Evolutionary conservation across 2,797 vertebrate species (phyloP), one percentile per base, ranked within the genome.

Genomic region (Coregonus ussuriensis): DNA sequence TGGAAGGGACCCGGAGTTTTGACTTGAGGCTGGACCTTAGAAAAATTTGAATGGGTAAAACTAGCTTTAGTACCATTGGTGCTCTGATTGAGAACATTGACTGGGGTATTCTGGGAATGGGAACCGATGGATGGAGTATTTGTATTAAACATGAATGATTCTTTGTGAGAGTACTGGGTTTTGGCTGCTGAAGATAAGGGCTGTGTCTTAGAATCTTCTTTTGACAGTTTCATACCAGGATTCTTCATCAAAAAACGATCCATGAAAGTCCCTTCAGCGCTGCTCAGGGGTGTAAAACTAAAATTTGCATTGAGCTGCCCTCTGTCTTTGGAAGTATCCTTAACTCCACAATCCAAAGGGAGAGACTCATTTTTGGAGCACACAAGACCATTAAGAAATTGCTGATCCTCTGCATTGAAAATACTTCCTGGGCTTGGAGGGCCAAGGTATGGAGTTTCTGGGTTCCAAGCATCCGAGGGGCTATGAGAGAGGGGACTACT

Each of bases 401-500:
- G 91, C 65, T 94, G 86, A 77, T 94, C 93, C 15, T 91, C 90
- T 74, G 91, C 89, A 72, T 86, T 91, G 18, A 95, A 95, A 87
- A 91, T 93, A 76, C 92, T 92, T 74, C 86, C 91, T 15, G 94
- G 94, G 82, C 95, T 95, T 5, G 95, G 93, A 7, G 95, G 92
- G 63, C 94, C 93, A 3, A 95, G 88, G 81, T 95, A 95, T 0
- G 95, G 93, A 0, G 94, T 94, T 84, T 94, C 95, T 0, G 93
- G 87, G 25, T 92, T 87, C 95, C 95, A 95, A 0, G 91, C 89
- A 29, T 95, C 94, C 0, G 93, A 79, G 2, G 95, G 92, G 83
- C 94, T 94, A 82, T 95, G 95, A n/a, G 94, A 94, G 68, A 95
- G 94, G 4, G 95, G 94, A 65, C 93, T 95, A 81, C 90, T 94